phyloP scores from a whole-genome alignment of 2,888 invertebrate genomes.

The Stenichneumon culpator region DNA sequence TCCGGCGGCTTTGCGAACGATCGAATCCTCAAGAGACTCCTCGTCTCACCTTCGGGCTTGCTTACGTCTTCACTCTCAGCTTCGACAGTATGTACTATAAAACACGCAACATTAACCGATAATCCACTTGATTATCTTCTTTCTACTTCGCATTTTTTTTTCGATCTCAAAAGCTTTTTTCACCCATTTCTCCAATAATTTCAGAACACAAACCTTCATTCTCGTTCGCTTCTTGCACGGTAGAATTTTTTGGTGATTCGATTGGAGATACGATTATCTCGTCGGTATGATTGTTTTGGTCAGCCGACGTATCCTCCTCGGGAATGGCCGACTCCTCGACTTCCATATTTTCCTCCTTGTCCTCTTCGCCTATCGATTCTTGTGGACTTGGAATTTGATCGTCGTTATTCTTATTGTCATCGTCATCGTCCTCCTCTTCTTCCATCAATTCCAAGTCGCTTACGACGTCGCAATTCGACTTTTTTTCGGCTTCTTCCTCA shows the following conservation, averaged over 20 bases:
- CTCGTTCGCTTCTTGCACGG: conserved; percentile 32
- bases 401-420: conserved; percentile 36
- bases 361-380: conserved; percentile 11
- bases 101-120: conserved; percentile 39
- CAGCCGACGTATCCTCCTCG: conserved; percentile 29
- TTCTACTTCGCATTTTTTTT: conserved; percentile 25
- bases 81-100: conserved; percentile 48
- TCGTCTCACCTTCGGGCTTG: conserved; percentile 27
- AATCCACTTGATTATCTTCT: conserved; percentile 18
- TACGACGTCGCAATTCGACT: neutral
- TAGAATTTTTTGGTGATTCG: conserved; percentile 49
- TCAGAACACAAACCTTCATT: conserved; percentile 61
- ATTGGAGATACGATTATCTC: neutral
- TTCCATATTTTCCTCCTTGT: neutral
- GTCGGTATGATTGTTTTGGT: neutral
- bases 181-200: conserved; percentile 33
- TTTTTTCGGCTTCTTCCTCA: conserved; percentile 57
- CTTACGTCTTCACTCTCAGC: conserved; percentile 33
- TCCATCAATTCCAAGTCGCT: conserved; percentile 48
- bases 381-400: conserved; percentile 4
- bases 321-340: neutral
- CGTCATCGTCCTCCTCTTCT: conserved; percentile 51
- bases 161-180: conserved; percentile 12
- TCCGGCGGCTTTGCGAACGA: conserved; percentile 81
- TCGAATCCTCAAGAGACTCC: conserved; percentile 74